Percentiles rank a stretch among this genome's conserved stretches.
Conservation (phyloP, 2,888 invertebrate species). For the Conchocele bisecta region DNA sequence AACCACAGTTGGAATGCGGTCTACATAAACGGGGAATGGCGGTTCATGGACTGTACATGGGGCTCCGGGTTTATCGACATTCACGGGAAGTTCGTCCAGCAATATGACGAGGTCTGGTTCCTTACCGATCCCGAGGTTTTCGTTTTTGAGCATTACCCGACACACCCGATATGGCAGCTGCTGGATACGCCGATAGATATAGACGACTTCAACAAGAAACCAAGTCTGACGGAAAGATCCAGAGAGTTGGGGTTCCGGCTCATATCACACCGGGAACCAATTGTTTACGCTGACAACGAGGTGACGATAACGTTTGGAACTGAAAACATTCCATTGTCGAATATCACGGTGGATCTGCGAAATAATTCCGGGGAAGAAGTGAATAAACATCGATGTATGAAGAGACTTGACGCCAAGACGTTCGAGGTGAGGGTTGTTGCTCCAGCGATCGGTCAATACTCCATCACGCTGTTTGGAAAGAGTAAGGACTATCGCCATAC, state of each 20-base stretch:
- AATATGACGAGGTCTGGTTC: constrained; percentile 72
- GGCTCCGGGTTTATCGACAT: constrained; percentile 56
- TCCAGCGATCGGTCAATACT: constrained; percentile 55
- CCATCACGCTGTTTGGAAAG: constrained; percentile 55
- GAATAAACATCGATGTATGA: constrained; percentile 50
- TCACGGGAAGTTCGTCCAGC: constrained; percentile 47
- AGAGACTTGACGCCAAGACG: constrained; percentile 36
- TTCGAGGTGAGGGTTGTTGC: constrained; percentile 59
- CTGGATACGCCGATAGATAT: constrained; percentile 60
- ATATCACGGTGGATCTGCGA: constrained; percentile 48
- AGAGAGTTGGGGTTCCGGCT: constrained; percentile 46
- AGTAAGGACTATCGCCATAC: constrained; percentile 55
- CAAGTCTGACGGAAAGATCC: constrained; percentile 51
- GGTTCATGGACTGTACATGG: constrained; percentile 67
- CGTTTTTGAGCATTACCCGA: constrained; percentile 65
- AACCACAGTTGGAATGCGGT: constrained; percentile 70
- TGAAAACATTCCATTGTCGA: constrained; percentile 50
- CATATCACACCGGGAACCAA: constrained; percentile 57
- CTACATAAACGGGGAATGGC: constrained; percentile 57
- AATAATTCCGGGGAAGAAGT: constrained; percentile 23
- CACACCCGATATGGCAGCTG: constrained; percentile 65
- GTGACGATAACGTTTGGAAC: constrained; percentile 50
- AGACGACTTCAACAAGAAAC: constrained; percentile 57
- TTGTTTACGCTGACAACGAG: constrained; percentile 49
- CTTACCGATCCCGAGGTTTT: constrained; percentile 70